phyloP scores from a whole-genome alignment of 2,113 vertebrate species.

The Sceloporus undulatus region DNA sequence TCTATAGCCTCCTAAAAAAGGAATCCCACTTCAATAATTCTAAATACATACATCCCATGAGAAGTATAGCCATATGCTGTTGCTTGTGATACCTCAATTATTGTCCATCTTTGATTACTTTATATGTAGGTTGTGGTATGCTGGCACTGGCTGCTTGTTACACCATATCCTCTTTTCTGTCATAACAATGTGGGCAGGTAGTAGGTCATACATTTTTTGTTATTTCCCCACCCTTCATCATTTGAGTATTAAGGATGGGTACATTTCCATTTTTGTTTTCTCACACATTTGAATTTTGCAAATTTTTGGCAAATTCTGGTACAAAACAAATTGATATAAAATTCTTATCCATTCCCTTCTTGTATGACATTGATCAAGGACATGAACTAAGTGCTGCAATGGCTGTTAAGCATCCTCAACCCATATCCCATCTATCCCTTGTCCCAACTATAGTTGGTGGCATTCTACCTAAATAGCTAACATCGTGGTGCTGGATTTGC shows the following conservation, averaged over 20 bases:
- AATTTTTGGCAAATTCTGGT: background rate
- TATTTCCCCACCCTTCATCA: too few species aligned
- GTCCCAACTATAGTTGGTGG: background rate
- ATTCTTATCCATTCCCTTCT: background rate
- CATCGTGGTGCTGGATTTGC: background rate
- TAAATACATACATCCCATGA: too few species aligned
- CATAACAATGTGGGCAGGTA: background rate
- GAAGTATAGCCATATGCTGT: too few species aligned
- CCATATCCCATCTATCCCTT: background rate
- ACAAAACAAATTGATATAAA: background rate
- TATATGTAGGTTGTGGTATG: too few species aligned
- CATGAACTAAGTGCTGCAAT: background rate
- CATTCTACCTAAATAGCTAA: background rate
- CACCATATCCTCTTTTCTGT: background rate
- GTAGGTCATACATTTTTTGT: background rate
- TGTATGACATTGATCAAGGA: background rate
- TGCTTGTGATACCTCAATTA: too few species aligned
- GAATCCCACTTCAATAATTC: too few species aligned
- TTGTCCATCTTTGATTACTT: too few species aligned
- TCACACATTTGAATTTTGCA: background rate
- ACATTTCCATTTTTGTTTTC: background rate
- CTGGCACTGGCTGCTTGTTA: background rate
- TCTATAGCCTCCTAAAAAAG: too few species aligned
- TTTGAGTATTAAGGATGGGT: too few species aligned
- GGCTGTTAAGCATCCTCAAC: background rate